Evolutionary conservation across 1,140 invertebrate species (phyloP).

Genomic region (Periplaneta americana): DNA sequence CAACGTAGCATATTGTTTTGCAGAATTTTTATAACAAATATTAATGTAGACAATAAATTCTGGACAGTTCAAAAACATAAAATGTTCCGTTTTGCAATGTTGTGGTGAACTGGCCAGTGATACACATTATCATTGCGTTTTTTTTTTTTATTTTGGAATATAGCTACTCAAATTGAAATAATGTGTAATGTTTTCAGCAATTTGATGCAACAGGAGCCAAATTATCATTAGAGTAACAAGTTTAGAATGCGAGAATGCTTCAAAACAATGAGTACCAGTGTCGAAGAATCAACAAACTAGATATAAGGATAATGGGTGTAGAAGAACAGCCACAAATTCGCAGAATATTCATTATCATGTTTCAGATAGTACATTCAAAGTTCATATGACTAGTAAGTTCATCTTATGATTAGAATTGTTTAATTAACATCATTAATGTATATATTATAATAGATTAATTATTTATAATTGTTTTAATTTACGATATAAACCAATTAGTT

Average conservation of each 20-base stretch:
- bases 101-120: not conserved
- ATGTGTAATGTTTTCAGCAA: not conserved
- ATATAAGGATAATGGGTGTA: not conserved
- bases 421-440: not conserved
- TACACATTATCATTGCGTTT: not conserved
- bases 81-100: not conserved
- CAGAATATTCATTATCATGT: not conserved
- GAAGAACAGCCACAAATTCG: no score
- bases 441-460: not conserved
- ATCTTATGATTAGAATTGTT: not conserved
- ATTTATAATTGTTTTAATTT: not conserved
- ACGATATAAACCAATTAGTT: not conserved
- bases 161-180: not conserved
- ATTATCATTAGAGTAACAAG: not conserved
- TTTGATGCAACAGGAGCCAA: not conserved
- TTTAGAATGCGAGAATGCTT: not conserved
- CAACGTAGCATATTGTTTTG: not conserved
- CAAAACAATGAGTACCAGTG: not conserved
- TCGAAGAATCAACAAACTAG: not conserved
- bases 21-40: not conserved
- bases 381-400: not conserved
- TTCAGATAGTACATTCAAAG: not conserved
- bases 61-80: not conserved
- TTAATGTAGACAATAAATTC: not conserved
- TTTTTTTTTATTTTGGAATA: not conserved